phyloP scores from a whole-genome alignment of 1,140 invertebrate species.

The Pogonus chalceus region DNA sequence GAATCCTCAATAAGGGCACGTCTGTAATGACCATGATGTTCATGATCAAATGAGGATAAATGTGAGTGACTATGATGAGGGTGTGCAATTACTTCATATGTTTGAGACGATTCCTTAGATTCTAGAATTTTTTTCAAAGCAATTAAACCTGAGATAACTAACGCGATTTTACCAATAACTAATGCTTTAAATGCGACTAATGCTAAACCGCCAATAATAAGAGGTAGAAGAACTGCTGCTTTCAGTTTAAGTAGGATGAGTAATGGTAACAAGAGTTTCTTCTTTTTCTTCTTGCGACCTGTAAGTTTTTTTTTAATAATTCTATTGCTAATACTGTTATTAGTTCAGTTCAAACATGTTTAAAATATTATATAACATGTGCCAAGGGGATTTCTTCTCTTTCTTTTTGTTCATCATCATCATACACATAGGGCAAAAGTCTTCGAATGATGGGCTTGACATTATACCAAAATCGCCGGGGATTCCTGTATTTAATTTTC shows the following conservation, averaged over 20 bases:
- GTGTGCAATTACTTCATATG: conserved; percentile 59
- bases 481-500: no score
- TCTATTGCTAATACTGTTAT: conserved; percentile 11
- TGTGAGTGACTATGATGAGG: conserved; percentile 56
- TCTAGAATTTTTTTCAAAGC: conserved; percentile 68
- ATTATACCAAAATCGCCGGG: no score
- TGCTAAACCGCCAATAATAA: conserved; percentile 64
- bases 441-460: neutral
- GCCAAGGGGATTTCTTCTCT: neutral
- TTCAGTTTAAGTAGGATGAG: conserved; percentile 67
- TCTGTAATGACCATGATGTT: conserved; percentile 46
- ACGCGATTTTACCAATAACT: conserved; percentile 67
- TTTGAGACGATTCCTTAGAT: conserved; percentile 52
- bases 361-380: neutral
- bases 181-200: conserved; percentile 75
- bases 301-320: neutral
- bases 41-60: conserved; percentile 34
- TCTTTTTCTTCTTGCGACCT: conserved; percentile 35
- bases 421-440: conserved; percentile 3
- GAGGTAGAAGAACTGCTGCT: conserved; percentile 62
- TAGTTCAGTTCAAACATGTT: neutral
- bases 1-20: conserved; percentile 42
- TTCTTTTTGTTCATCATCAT: neutral
- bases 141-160: conserved; percentile 63
- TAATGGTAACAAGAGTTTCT: conserved; percentile 63